Evolutionary conservation across 2,888 invertebrate species (phyloP), one percentile per base, ranked within the genome.

Genomic region (Sicus ferrugineus): DNA sequence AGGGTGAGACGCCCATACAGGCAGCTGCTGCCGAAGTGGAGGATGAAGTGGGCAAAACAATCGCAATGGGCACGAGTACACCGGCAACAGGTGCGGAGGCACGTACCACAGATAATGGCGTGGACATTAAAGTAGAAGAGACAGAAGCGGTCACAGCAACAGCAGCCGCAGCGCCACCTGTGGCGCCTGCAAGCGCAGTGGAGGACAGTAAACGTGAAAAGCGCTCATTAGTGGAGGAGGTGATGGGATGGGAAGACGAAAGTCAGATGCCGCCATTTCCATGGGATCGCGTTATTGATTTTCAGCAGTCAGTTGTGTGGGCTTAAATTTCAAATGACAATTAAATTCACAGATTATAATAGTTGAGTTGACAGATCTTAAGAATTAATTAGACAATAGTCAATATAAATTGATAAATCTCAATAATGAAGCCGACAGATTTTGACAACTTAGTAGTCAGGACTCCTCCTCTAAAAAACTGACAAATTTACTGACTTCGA

Each of bases 261-360:
- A 81, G 85, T 73, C 84, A 86, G 73, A 85, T 88, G 80, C 91
- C 91, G 21, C 89, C 90, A 21, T 93, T 94, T 82, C 94, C 94
- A 67, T 93, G 93, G 93, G 88, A 91, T 83, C 91, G 91, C 86
- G 91, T 92, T 71, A 87, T 89, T 79, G 90, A 92, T 83, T 86
- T 93, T 79, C 89, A 91, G 76, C 86, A 89, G 81, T 88, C 89
- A 73, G 88, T 90, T 81, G 86, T 89, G 80, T 93, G 93, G 92
- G 91, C 91, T 78, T 87, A 84, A 82, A 54, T 28, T 28, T 3
- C 14, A 21, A 52, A n/a, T n/a, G n/a, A n/a, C 3, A 16, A 14
- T 54, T 26, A 54, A 5, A 26, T 9, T n/a, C 23, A 26, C 6
- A 9, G 23, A 54, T 14, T 7, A 21, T 23, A 61, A 23, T n/a